Conservation (phyloP, 1,140 invertebrate species). For the Solen grandis region DNA sequence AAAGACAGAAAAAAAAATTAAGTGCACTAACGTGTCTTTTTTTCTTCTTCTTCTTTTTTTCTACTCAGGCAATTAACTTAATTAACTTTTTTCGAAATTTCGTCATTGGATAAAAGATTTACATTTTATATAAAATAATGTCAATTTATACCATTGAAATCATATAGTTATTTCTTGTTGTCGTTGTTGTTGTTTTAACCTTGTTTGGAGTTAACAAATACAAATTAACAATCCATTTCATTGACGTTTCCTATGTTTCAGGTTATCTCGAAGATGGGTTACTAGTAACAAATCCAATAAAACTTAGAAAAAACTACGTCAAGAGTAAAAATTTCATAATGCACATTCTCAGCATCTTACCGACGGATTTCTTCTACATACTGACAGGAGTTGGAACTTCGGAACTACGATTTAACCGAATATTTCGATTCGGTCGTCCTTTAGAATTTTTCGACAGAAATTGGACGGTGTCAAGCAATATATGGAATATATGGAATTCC, state of each 20-base stretch:
- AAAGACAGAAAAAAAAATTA: no score
- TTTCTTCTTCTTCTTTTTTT: no score
- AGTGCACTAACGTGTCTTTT: no score
- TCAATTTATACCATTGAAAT: no score
- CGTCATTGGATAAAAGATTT: no score
- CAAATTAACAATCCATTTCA: no score
- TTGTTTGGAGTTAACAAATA: no score
- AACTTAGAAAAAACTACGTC: constrained; percentile 90
- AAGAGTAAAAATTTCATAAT: constrained; percentile 84
- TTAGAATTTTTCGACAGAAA: constrained; percentile 95
- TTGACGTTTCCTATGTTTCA: constrained; percentile 64
- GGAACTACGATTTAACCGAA: constrained; percentile 90
- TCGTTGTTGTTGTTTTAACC: no score
- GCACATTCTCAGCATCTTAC: constrained; percentile 91
- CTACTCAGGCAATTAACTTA: no score
- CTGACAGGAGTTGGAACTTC: constrained; percentile 80
- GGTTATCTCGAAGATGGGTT: constrained; percentile 92
- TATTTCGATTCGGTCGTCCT: constrained; percentile 90
- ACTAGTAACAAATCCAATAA: constrained; percentile 90
- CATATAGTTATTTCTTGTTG: no score
- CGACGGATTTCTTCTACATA: constrained; percentile 92
- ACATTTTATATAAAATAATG: no score
- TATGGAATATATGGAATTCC: constrained; percentile 98
- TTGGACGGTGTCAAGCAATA: constrained; percentile 99
- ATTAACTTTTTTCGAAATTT: no score